phyloP scores from a whole-genome alignment of 2,888 invertebrate genomes.

The Andrena dorsata region DNA sequence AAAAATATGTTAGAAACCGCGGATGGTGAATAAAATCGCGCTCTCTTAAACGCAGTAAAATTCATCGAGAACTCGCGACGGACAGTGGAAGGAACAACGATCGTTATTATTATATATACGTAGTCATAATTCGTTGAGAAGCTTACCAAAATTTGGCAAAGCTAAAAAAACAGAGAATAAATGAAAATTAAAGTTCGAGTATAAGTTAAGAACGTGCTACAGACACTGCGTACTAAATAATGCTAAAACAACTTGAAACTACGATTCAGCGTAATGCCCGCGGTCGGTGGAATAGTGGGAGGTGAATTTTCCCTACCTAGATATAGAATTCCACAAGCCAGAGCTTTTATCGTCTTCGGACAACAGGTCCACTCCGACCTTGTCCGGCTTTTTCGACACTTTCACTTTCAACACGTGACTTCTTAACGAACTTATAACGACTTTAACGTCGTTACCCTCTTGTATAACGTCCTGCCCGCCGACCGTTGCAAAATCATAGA shows the following conservation, averaged over 20 bases:
- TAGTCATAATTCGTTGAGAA: constrained; percentile 68
- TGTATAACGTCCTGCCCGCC: constrained; percentile 86
- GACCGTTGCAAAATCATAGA: constrained; percentile 92
- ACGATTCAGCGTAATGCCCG: constrained; percentile 3
- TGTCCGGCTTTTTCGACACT: constrained; percentile 96
- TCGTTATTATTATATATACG: constrained; percentile 55
- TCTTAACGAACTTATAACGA: constrained; percentile 92
- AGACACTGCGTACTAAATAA: constrained; percentile 39
- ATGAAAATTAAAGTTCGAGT: constrained; percentile 70
- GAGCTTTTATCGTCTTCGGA: constrained; percentile 91
- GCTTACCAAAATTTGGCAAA: constrained; percentile 84
- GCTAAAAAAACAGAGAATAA: constrained; percentile 79
- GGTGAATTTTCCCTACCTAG: constrained; percentile 87
- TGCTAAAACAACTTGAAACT: constrained; percentile 21
- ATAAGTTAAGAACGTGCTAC: constrained; percentile 49
- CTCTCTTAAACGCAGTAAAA: neutral
- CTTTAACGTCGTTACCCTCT: constrained; percentile 87
- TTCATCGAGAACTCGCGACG: neutral
- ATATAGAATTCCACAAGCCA: constrained; percentile 97
- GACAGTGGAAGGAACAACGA: neutral
- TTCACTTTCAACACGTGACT: constrained; percentile 96
- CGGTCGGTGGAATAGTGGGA: neutral
- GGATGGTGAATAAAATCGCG: neutral
- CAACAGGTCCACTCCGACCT: constrained; percentile 93
- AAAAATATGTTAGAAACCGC: constrained; percentile 12